Conservation (phyloP, 2,888 invertebrate genomes). For the Caenorhabditis sp. region DNA sequence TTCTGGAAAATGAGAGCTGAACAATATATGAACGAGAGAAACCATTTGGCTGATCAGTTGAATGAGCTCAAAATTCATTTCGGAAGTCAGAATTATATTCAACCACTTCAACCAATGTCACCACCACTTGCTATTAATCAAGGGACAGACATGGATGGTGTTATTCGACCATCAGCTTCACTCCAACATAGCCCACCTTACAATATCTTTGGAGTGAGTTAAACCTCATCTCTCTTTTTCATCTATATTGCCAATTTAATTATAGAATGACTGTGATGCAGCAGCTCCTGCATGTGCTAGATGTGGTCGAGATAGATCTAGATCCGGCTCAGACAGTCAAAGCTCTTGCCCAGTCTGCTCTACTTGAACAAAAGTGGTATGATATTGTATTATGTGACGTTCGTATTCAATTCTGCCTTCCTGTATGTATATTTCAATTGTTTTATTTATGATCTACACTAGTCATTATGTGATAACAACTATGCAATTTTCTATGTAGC, state of each 20-base stretch:
- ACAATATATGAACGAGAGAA: constrained; percentile 39
- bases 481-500: constrained; percentile 5
- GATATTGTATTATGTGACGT: neutral
- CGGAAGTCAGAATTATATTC: neutral
- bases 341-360: constrained; percentile 44
- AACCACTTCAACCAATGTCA: neutral
- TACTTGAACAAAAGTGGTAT: no score
- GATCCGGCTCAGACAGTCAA: constrained; percentile 36
- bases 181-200: constrained; percentile 44
- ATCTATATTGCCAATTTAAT: neutral
- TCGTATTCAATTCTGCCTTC: no score
- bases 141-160: constrained; percentile 28
- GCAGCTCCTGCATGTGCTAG: constrained; percentile 52
- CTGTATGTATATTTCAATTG: constrained; percentile 5
- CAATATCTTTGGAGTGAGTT: constrained; percentile 47
- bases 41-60: constrained; percentile 32
- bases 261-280: constrained; percentile 41
- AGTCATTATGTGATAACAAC: neutral
- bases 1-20: constrained; percentile 39
- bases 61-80: constrained; percentile 6
- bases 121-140: constrained; percentile 5
- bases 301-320: constrained; percentile 54
- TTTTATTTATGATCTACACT: constrained; percentile 7
- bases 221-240: neutral
- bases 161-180: constrained; percentile 35